Evolutionary conservation across 2,797 vertebrate species (phyloP).

Genomic region (Sebastes taczanowskii): DNA sequence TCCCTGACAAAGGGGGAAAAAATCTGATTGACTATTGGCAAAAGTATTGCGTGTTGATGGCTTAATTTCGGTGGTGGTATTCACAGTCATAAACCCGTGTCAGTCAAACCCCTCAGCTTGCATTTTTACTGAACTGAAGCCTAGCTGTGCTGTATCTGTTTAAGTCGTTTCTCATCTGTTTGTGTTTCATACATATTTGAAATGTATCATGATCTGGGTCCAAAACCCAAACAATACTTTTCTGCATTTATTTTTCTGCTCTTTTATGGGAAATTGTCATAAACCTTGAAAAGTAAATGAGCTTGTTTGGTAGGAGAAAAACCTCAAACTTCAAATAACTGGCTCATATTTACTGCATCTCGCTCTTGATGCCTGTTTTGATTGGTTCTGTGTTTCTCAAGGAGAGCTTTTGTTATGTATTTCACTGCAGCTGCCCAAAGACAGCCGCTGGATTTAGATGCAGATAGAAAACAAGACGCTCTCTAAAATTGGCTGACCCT

Average conservation of each 20-base stretch:
- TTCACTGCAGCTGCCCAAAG: conserved; percentile 52
- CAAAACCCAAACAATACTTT: conserved; percentile 53
- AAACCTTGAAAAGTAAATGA: conserved; percentile 63
- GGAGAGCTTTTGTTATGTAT: conserved; percentile 60
- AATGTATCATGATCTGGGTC: conserved; percentile 45
- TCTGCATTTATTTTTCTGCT: conserved; percentile 17
- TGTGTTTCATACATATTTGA: conserved; percentile 61
- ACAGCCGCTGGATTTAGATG: conserved; percentile 66
- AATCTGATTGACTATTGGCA: not conserved
- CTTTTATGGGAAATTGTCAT: conserved; percentile 57
- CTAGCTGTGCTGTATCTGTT: conserved; percentile 16
- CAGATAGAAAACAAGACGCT: conserved; percentile 60
- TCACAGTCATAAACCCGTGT: not conserved
- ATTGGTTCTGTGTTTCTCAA: conserved; percentile 48
- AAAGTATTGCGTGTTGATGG: not conserved
- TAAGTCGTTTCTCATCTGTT: conserved; percentile 39
- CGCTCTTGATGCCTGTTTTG: conserved; percentile 55
- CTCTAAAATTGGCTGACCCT: conserved; percentile 68
- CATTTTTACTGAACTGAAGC: conserved; percentile 28
- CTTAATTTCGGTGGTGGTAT: not conserved
- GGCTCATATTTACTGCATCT: conserved; percentile 60
- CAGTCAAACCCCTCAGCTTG: conserved; percentile 4
- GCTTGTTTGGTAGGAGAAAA: conserved; percentile 56
- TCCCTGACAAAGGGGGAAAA: not conserved
- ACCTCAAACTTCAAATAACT: conserved; percentile 69